These are phyloP conservation scores for Helicolenus hilgendorfi DNA, from an alignment of 2,797 vertebrate genomes.

Conservation along the genomic window DNA sequence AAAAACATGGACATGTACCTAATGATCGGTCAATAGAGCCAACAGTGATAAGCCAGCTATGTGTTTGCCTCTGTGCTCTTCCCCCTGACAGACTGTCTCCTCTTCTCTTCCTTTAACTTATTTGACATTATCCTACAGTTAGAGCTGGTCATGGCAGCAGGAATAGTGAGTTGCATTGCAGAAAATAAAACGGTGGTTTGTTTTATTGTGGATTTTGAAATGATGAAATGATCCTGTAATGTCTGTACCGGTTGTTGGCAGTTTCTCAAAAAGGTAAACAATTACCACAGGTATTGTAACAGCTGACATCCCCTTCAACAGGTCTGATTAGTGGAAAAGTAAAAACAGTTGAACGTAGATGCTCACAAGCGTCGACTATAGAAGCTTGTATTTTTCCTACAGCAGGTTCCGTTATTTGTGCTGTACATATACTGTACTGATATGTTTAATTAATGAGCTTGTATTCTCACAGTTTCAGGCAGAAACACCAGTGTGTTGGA, in stretches of 20 bases:
- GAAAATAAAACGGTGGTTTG: neutral
- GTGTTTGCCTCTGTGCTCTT: neutral
- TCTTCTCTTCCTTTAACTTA: neutral
- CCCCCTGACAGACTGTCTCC: neutral
- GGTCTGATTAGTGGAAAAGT: neutral
- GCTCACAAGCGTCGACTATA: neutral
- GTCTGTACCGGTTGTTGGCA: neutral
- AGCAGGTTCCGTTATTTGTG: neutral
- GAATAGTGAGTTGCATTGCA: neutral
- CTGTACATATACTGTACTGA: neutral
- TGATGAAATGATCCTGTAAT: constrained; percentile 53
- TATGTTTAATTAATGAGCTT: neutral
- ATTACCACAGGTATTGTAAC: neutral
- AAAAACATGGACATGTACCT: neutral
- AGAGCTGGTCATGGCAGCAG: neutral
- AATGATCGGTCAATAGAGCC: neutral
- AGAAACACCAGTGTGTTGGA: neutral
- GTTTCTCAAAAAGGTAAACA: neutral
- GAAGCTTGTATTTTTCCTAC: neutral
- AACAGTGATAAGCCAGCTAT: neutral
- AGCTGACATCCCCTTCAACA: neutral
- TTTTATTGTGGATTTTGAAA: constrained; percentile 23
- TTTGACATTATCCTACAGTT: neutral
- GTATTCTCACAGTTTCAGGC: neutral
- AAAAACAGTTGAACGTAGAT: neutral